phyloP scores from a whole-genome alignment of 2,113 vertebrate species.

The Danionella cerebrum region DNA sequence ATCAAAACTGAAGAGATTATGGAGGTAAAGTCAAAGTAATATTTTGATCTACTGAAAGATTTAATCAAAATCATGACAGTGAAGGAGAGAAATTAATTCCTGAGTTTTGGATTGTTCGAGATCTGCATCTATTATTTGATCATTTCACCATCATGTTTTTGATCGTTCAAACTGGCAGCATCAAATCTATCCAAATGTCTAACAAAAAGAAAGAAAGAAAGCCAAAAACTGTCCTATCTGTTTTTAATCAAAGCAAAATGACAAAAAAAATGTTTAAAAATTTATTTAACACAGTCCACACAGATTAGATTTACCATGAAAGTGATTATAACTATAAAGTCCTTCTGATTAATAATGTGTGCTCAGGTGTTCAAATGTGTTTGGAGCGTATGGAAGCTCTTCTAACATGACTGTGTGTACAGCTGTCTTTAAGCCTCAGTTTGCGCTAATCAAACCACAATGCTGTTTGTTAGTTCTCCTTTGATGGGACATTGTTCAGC shows the following conservation, averaged over 20 bases:
- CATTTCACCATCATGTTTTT: neutral
- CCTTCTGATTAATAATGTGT: neutral
- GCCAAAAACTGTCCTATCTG: no score
- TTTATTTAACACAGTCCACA: no score
- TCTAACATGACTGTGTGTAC: neutral
- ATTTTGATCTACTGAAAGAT: conserved; percentile 62
- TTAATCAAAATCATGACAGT: conserved; percentile 51
- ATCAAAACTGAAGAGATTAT: conserved; percentile 60
- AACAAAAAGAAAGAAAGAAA: no score
- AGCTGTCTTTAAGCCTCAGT: conserved; percentile 3
- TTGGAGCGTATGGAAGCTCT: neutral
- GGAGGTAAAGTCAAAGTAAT: conserved; percentile 56
- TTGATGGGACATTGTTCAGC: conserved; percentile 9
- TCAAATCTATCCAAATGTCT: no score
- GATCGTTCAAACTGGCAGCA: no score
- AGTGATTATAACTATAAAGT: neutral
- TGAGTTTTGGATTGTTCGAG: neutral
- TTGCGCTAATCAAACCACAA: neutral
- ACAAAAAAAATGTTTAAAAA: no score
- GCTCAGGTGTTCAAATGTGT: neutral
- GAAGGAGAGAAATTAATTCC: neutral
- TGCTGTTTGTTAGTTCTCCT: neutral
- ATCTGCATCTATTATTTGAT: neutral
- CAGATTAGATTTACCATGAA: neutral
- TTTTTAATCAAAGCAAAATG: no score